Evolutionary conservation across 2,888 invertebrate species (phyloP).

Genomic region (Vesta saturnalis): DNA sequence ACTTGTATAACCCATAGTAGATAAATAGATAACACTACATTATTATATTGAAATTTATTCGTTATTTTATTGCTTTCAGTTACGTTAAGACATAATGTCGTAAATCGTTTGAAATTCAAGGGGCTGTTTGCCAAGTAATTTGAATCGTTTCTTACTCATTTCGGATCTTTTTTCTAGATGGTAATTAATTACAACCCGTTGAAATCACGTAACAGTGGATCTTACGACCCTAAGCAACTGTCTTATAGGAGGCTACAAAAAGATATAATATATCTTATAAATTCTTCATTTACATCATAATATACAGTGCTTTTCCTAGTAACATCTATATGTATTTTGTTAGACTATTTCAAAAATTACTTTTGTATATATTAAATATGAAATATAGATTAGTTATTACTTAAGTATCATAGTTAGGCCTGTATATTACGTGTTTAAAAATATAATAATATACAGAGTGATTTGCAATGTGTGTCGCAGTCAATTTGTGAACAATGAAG

Average conservation of each 20-base stretch:
- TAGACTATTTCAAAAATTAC: slow-evolving; percentile 61
- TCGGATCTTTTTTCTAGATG: slow-evolving; percentile 4
- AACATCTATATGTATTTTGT: slow-evolving; percentile 61
- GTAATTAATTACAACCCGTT: slow-evolving; percentile 44
- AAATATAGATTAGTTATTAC: slow-evolving; percentile 64
- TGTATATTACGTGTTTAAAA: slow-evolving; percentile 64
- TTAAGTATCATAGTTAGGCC: slow-evolving; percentile 64
- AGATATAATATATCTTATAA: slow-evolving; percentile 59
- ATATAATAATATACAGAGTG: slow-evolving; percentile 64
- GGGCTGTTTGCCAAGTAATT: slow-evolving; percentile 28
- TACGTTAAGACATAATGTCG: slow-evolving; percentile 60
- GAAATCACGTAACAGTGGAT: slow-evolving; percentile 57
- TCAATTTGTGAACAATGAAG: slow-evolving; percentile 56
- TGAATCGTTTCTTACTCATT: slow-evolving; percentile 15
- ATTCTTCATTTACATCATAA: slow-evolving; percentile 59
- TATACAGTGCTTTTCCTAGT: slow-evolving; percentile 61
- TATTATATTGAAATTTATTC: slow-evolving; percentile 55
- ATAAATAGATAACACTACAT: slow-evolving; percentile 41
- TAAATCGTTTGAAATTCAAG: slow-evolving; percentile 34
- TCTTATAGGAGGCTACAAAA: slow-evolving; percentile 63
- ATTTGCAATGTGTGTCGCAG: slow-evolving; percentile 58
- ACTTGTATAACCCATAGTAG: slow-evolving; percentile 30
- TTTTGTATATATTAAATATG: slow-evolving; percentile 60
- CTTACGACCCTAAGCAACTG: slow-evolving; percentile 62
- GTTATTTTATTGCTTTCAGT: slow-evolving; percentile 64